Evolutionary conservation across 2,113 vertebrate genomes (phyloP).

Genomic region (Scytalopus superciliaris): DNA sequence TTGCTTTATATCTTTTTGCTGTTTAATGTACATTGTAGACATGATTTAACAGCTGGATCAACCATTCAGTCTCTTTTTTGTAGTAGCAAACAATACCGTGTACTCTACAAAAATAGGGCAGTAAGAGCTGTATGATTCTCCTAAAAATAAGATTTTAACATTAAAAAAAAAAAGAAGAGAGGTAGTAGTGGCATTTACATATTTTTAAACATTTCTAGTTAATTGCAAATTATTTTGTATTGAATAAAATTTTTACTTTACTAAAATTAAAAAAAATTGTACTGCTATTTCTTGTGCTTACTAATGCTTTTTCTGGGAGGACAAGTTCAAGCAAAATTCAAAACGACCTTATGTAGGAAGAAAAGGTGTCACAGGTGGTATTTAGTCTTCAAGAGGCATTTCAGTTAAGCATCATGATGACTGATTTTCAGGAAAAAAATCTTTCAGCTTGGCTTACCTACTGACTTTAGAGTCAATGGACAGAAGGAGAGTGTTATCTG

Average conservation of each 20-base stretch:
- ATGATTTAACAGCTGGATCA: conserved; percentile 20
- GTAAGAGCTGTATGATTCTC: background rate
- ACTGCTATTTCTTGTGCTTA: background rate
- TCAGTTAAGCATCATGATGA: background rate
- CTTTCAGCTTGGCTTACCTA: background rate
- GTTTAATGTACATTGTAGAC: background rate
- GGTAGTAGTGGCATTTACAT: background rate
- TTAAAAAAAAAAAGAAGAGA: background rate
- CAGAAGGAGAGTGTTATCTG: background rate
- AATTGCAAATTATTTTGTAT: background rate
- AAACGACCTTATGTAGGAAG: background rate
- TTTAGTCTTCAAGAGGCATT: background rate
- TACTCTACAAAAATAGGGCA: background rate
- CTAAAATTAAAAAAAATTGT: background rate
- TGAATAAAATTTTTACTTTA: background rate
- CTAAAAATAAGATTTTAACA: background rate
- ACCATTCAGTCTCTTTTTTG: background rate
- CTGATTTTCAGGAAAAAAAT: background rate
- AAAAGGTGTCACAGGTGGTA: background rate
- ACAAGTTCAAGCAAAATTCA: background rate
- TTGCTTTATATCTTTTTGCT: conserved; percentile 10
- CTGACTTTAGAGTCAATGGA: background rate
- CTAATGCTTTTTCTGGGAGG: background rate
- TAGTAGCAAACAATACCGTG: background rate
- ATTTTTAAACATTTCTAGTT: background rate